Evolutionary conservation across 2,113 vertebrate species (phyloP), one percentile per base, ranked within the genome.

Genomic region (Ciconia maguari): DNA sequence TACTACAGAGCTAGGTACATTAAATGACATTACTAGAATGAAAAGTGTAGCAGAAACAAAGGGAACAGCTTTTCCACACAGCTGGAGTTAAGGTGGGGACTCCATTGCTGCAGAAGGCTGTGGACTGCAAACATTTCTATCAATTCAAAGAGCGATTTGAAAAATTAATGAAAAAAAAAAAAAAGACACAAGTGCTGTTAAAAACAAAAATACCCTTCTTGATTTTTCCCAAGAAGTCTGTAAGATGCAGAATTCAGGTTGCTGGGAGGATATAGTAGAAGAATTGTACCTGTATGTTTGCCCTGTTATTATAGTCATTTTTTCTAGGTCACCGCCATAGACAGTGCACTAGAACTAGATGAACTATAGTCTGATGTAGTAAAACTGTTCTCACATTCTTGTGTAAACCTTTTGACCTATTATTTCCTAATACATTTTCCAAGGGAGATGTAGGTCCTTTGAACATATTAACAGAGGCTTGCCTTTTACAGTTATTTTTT

Each of bases 1-100:
- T 46, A 52, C 41, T 21, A 25, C 0, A 3, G 0, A 0, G 6
- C 7, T 14, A 77, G 10, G 20, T n/a, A 32, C 7, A 36, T 57
- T 57, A 87, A 78, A 81, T 70, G 30, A 78, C 87, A 49, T 78
- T 78, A 52, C 27, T 49, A n/a, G 9, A 80, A 54, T 29, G 9
- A 62, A 61, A 82, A 93, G 20, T 75, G 51, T 34, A 58, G 46
- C 52, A 58, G 42, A 88, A 85, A 49, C 25, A 66, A 71, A 68
- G 10, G 7, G 2, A 92, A 79, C 15, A 30, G 24, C 11, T 85
- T 85, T 92, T 88, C n/a, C 3, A 10, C 32, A 16, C n/a, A 90
- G 66, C 27, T 71, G 75, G 42, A 79, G 16, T 62, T 92, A 62
- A 75, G 6, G 5, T 10, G 34, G 18, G 5, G 18, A 36, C 26